Base-by-base conservation (phyloP, 2,888 invertebrate species). In the Vanessa cardui region DNA sequence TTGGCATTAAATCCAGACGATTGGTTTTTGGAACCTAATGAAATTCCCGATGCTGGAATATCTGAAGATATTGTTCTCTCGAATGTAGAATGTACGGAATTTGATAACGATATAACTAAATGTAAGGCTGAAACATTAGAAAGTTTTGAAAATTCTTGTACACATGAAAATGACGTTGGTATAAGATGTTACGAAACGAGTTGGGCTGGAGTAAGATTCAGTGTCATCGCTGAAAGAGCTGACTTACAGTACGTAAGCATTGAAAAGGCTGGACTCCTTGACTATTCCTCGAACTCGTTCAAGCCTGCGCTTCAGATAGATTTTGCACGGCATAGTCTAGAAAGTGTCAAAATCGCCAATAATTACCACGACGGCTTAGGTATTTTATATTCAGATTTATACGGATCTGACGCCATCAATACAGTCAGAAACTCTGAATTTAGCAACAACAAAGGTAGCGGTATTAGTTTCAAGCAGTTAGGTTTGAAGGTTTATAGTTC, bases 281-380 rank as follows among this genome's bases (percentile, higher is more conserved):
- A 99, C 89, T 99, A 98, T 82, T 95, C 97, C 0, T 97, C 97
- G 0, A 97, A 96, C 86, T 86, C 94, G 0, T 97, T 98, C 76
- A 97, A 97, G 82, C 97, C 98, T 9, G 98, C 98, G 0, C 87
- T 98, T 16, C 98, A 98, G 89, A 96, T 97, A 75, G 97, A 97
- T 80, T 97, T 97, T 78, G 95, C 96, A 1, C 94, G 96, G 18
- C 97, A 97, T 77, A 96, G 97, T 74, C 90, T 97, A 75, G 97
- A 97, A 84, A 96, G 96, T 78, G 94, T 97, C 3, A 95, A 95
- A 76, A 94, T 99, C 20, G 93, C 95, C 0, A 95, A 98, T 80
- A 99, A 99, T 83, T 95, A 97, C 63, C 97, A 98, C 77, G 98
- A 99, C 81, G 99, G 99, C 0, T 92, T 99, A 39, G 99, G 98